Conservation (phyloP, 1,140 invertebrate genomes). For the Helicoverpa zea region DNA sequence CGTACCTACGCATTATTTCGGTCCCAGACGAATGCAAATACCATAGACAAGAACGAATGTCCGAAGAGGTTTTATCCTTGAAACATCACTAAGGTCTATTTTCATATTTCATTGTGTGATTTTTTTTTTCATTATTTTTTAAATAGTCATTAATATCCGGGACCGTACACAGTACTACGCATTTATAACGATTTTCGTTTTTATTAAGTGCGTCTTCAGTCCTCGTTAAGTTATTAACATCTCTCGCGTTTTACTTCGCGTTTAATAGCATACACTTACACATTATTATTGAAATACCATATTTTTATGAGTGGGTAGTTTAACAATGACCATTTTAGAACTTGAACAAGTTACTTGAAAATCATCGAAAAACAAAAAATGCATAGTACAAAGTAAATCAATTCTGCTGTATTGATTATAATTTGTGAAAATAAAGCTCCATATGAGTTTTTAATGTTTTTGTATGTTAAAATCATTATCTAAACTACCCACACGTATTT, state of each 20-base stretch:
- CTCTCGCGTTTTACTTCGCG: not conserved
- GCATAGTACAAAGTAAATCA: too few species aligned
- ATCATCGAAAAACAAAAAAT: too few species aligned
- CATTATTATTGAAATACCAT: not conserved
- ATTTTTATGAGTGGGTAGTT: not conserved
- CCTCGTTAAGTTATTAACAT: not conserved
- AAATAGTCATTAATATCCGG: not conserved
- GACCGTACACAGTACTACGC: not conserved
- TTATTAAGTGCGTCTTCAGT: conserved; percentile 2
- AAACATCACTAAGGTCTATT: not conserved
- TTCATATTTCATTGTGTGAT: too few species aligned
- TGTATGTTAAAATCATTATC: not conserved
- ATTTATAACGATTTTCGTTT: not conserved
- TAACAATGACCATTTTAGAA: not conserved
- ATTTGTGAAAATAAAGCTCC: too few species aligned
- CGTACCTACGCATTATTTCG: not conserved
- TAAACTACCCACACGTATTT: not conserved
- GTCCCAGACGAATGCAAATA: not conserved
- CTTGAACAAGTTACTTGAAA: too few species aligned
- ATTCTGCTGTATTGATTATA: too few species aligned
- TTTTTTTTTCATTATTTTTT: too few species aligned
- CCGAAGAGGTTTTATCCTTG: not conserved
- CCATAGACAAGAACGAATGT: not conserved
- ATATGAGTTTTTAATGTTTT: too few species aligned
- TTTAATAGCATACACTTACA: conserved; percentile 9